Conservation (phyloP, 2,888 invertebrate species). For the Drosophila rellima region DNA sequence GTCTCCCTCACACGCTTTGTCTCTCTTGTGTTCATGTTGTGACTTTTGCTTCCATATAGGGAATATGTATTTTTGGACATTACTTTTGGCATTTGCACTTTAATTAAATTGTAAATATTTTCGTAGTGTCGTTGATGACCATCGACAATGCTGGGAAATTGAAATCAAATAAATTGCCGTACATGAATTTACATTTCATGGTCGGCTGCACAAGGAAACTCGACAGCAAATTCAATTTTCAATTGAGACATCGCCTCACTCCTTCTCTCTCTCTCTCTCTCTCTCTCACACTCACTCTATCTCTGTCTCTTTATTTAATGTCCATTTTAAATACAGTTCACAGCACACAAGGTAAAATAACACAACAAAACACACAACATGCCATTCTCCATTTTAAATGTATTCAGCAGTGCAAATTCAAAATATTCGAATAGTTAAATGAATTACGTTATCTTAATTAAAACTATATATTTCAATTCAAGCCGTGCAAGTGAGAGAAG, state of each 20-base stretch:
- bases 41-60: slow-evolving; percentile 1
- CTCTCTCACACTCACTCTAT: not conserved
- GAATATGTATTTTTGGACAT: slow-evolving; percentile 42
- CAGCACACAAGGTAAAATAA: not conserved
- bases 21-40: not conserved
- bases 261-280: not conserved
- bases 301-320: too few species aligned
- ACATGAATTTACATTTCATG: slow-evolving; percentile 54
- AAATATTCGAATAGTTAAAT: slow-evolving; percentile 33
- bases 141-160: slow-evolving; percentile 31
- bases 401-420: slow-evolving; percentile 23
- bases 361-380: not conserved
- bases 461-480: slow-evolving; percentile 6
- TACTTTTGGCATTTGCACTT: slow-evolving; percentile 65
- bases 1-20: not conserved
- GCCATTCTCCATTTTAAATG: slow-evolving; percentile 21
- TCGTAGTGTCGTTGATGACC: slow-evolving; percentile 36
- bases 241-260: slow-evolving; percentile 18
- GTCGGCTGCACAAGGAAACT: slow-evolving; percentile 32
- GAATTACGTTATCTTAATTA: slow-evolving; percentile 32
- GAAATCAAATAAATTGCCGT: slow-evolving; percentile 54
- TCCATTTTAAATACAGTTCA: slow-evolving; percentile 7
- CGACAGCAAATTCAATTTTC: slow-evolving; percentile 30
- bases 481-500: too few species aligned
- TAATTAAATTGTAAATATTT: slow-evolving; percentile 79